Evolutionary conservation across 2,888 invertebrate genomes (phyloP), one percentile per base, ranked within the genome.

Genomic region (Mythimna vitellina): DNA sequence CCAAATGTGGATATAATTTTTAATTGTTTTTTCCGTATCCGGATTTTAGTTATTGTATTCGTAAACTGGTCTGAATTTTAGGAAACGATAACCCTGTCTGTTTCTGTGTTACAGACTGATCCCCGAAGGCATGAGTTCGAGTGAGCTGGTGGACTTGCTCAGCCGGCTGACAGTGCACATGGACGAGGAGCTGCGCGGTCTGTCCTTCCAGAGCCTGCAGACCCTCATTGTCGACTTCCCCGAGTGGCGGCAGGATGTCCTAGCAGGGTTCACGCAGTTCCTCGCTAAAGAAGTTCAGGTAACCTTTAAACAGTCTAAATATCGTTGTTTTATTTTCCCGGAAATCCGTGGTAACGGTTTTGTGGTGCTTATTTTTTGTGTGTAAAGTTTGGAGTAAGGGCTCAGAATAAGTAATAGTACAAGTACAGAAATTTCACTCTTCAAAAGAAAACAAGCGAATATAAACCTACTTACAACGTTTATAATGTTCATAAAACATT

Each of bases 221-320:
- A 99, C 99, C 62, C 96, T 99, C 42, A 98, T 99, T 38, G 97
- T 98, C 54, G 99, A 99, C 93, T 99, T 99, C 92, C 98, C 99
- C 29, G 99, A 99, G 89, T 99, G 99, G 99, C 96, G 99, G 85
- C 99, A 99, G 91, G 99, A 99, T 91, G 99, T 99, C 42, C 97
- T 99, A 63, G 97, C 97, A 96, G 99, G 99, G 8, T 99, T 99
- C 93, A 98, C 99, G 1, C 99, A 99, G 93, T 99, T 99, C 95
- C 97, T 99, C 56, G 98, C 98, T 57, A 98, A 98, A 89, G 99
- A 99, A 93, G 98, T 99, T 53, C 97, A 97, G 91, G 96, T 96
- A 75, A 38, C 14, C 2, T 10, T 6, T 35, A 35, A 58, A 32
- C 10, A 5, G 1, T 46, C 17, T 46, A 46, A 46, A 46, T 17